phyloP scores from a whole-genome alignment of 2,888 invertebrate genomes.

The Drosophila demipolita region DNA sequence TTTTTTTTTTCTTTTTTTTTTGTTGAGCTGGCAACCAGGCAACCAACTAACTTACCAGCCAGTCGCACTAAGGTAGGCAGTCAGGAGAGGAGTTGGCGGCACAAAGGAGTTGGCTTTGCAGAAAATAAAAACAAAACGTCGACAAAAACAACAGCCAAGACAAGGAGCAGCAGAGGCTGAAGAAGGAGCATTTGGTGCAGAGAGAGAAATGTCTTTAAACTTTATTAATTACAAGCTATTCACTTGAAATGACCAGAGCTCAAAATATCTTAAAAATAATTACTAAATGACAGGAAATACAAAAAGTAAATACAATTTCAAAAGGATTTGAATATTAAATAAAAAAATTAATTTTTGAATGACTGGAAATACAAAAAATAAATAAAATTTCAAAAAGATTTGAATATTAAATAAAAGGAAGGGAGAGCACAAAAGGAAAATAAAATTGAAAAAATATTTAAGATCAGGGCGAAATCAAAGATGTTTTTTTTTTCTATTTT shows the following conservation, averaged over 20 bases:
- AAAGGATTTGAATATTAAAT: neutral
- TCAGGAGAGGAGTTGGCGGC: constrained; percentile 18
- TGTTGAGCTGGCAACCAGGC: neutral
- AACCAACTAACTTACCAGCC: constrained; percentile 10
- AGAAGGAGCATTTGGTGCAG: neutral
- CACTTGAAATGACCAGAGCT: neutral
- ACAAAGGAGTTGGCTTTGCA: constrained; percentile 49
- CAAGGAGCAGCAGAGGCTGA: neutral
- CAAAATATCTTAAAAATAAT: neutral
- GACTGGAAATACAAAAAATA: neutral
- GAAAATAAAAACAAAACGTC: constrained; percentile 34
- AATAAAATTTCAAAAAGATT: neutral
- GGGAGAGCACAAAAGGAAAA: no score
- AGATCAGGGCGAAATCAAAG: no score
- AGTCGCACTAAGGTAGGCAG: neutral
- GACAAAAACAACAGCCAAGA: constrained; percentile 24
- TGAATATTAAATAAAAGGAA: neutral
- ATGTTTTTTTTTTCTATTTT: no score
- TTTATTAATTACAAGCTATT: neutral
- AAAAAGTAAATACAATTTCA: neutral
- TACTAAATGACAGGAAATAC: neutral
- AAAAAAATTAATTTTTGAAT: neutral
- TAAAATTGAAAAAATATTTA: no score
- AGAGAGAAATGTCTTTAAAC: neutral
- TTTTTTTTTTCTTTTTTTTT: constrained; percentile 7